A percentile compares a stretch with the other conserved stretches of the same genome.
phyloP scores from a whole-genome alignment of 2,797 vertebrate species.

The Aeoliscus strigatus region DNA sequence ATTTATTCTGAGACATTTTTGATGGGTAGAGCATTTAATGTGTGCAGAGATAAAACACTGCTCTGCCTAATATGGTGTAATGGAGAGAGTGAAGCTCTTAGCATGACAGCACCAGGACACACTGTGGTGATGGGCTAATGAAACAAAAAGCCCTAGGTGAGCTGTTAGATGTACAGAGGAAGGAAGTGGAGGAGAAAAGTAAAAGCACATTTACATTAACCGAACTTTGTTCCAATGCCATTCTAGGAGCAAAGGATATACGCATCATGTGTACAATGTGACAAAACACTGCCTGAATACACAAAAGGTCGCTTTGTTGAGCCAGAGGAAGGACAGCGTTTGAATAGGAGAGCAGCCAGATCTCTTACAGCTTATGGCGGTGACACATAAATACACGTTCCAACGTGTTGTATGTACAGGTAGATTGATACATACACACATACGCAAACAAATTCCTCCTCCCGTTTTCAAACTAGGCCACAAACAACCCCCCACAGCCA shows the following conservation, averaged over 20 bases:
- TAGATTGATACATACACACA: slow-evolving; percentile 8
- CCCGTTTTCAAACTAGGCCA: slow-evolving; percentile 13
- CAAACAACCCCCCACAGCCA: slow-evolving; percentile 19
- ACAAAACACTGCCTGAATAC: slow-evolving; percentile 22
- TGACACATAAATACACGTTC: slow-evolving; percentile 11
- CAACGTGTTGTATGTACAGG: slow-evolving; percentile 3
- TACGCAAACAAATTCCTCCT: slow-evolving; percentile 6
- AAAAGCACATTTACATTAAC: slow-evolving; percentile 18
- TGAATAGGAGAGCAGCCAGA: slow-evolving; percentile 33
- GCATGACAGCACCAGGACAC: slow-evolving; percentile 50
- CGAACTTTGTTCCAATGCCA: slow-evolving; percentile 41
- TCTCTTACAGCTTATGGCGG: slow-evolving; percentile 9
- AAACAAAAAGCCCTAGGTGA: slow-evolving; percentile 54
- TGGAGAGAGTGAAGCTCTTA: slow-evolving; percentile 44
- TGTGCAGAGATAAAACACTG: slow-evolving; percentile 43
- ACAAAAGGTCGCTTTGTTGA: slow-evolving; percentile 27
- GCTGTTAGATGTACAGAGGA: slow-evolving; percentile 36
- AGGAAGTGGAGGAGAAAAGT: not conserved
- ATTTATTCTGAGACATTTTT: slow-evolving; percentile 34
- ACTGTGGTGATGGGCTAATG: slow-evolving; percentile 49
- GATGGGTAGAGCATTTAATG: slow-evolving; percentile 36
- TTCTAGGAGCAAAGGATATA: slow-evolving; percentile 17
- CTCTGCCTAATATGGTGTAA: slow-evolving; percentile 53
- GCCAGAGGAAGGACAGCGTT: slow-evolving; percentile 22
- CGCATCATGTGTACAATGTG: slow-evolving; percentile 28